Evolutionary conservation across 2,888 invertebrate species (phyloP).

Genomic region (Drosophila heteroneura): DNA sequence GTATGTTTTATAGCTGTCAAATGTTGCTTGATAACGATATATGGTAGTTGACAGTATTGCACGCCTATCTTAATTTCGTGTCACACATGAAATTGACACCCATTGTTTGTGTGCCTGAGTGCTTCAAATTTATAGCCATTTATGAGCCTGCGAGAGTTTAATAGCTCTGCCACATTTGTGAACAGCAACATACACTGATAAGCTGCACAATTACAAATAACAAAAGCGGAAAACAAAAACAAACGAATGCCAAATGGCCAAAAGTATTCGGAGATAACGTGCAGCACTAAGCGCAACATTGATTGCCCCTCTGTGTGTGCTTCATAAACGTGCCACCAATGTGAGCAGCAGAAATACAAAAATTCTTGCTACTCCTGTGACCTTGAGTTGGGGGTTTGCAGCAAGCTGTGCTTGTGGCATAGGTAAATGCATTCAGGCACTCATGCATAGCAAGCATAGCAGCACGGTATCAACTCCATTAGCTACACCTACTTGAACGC

Average conservation of each 20-base stretch:
- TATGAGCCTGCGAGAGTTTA: conserved; percentile 34
- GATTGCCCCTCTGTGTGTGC: conserved; percentile 36
- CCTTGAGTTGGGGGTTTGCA: conserved; percentile 49
- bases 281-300: conserved; percentile 35
- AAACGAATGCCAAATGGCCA: conserved; percentile 16
- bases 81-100: conserved; percentile 75
- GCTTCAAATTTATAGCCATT: conserved; percentile 51
- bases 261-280: conserved; percentile 31
- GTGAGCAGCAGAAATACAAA: neutral
- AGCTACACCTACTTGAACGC: conserved; percentile 22
- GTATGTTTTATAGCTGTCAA: conserved; percentile 69
- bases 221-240: conserved; percentile 7
- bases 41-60: conserved; percentile 63
- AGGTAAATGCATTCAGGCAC: conserved; percentile 3
- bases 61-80: conserved; percentile 76
- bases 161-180: conserved; percentile 55
- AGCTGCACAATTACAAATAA: conserved; percentile 61
- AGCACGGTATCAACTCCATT: conserved; percentile 35
- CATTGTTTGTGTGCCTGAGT: conserved; percentile 31
- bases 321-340: conserved; percentile 17
- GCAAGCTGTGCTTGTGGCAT: conserved; percentile 20
- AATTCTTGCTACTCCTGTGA: conserved; percentile 30
- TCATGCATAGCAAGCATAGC: neutral
- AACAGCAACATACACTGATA: conserved; percentile 54
- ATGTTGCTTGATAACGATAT: conserved; percentile 46